Evolutionary conservation across 2,888 invertebrate species (phyloP), one percentile per base, ranked within the genome.

Genomic region (Polyommatus icarus): DNA sequence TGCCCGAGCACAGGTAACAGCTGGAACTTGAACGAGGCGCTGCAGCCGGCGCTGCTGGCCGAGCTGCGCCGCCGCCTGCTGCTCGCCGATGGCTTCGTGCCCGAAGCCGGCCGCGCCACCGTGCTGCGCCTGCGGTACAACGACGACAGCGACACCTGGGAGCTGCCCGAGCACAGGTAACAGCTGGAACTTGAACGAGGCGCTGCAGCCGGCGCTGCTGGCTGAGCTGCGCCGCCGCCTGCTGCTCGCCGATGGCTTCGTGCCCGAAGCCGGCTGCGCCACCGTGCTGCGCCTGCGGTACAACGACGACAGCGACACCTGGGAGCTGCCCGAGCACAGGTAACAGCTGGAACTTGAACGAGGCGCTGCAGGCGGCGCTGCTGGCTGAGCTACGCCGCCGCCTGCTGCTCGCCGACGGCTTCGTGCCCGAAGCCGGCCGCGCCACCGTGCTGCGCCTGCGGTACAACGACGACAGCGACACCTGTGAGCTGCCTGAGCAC

Each of bases 41-140:
- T 88, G 85, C 92, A 92, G 89, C 98, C 98, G 85, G 98, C 99
- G 86, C 95, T 99, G 79, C 97, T 98, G 80, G 88, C 85, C 81
- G 91, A 87, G 84, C 87, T 90, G 86, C 88, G 90, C 78, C 95
- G 99, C 79, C 97, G 98, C 89, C 96, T 96, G 85, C 94, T 98
- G 76, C 96, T 98, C 78, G 97, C 98, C 81, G 98, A 98, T 85
- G 98, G 98, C 89, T 98, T 98, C 89, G 97, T 98, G 84, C 98
- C 98, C 4, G 95, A 83, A 83, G 91, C 82, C 84, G 92, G 83
- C 78, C 84, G 88, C 76, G 83, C 84, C 76, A 83, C 85, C 76
- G 88, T 87, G 80, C 85, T 87, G 82, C 82, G 87, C 46, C 84
- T 87, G 79, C 84, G 86, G 71, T 90, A 88, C 86, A 86, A 87